Evolutionary conservation across 2,797 vertebrate genomes (phyloP).

Genomic region (Poecilia picta): DNA sequence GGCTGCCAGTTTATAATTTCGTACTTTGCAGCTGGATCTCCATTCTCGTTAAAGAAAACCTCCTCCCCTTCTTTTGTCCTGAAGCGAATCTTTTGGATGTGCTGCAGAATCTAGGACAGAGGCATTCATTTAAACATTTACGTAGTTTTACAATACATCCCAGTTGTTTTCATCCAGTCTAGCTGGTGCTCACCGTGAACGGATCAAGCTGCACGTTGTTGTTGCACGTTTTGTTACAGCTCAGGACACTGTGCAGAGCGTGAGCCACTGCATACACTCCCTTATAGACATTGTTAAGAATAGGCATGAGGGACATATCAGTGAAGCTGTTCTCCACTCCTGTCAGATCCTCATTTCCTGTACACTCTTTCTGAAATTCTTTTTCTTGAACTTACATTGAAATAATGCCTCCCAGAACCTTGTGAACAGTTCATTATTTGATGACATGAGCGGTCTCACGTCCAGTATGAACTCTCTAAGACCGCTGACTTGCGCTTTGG

Average conservation of each 20-base stretch:
- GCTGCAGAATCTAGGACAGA: conserved; percentile 72
- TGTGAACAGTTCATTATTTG: conserved; percentile 67
- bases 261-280: conserved; percentile 78
- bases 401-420: conserved; percentile 77
- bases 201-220: conserved; percentile 42
- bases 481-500: conserved; percentile 68
- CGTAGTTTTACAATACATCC: background rate
- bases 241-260: conserved; percentile 65
- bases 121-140: conserved; percentile 16
- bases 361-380: conserved; percentile 46
- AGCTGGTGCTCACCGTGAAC: conserved; percentile 41
- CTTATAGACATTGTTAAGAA: conserved; percentile 78
- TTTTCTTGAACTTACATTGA: conserved; percentile 56
- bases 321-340: conserved; percentile 65
- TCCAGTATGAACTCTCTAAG: conserved; percentile 72
- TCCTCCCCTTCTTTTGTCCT: conserved; percentile 75
- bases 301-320: conserved; percentile 75
- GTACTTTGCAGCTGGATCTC: conserved; percentile 77
- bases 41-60: conserved; percentile 75
- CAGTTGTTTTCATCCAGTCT: too few relatives aligned
- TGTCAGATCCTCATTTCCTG: conserved; percentile 62
- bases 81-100: conserved; percentile 62
- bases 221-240: background rate
- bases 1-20: conserved; percentile 81
- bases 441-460: conserved; percentile 60